Evolutionary conservation across 2,888 invertebrate species (phyloP), one percentile per base, ranked within the genome.

Genomic region (Mamestra brassicae): DNA sequence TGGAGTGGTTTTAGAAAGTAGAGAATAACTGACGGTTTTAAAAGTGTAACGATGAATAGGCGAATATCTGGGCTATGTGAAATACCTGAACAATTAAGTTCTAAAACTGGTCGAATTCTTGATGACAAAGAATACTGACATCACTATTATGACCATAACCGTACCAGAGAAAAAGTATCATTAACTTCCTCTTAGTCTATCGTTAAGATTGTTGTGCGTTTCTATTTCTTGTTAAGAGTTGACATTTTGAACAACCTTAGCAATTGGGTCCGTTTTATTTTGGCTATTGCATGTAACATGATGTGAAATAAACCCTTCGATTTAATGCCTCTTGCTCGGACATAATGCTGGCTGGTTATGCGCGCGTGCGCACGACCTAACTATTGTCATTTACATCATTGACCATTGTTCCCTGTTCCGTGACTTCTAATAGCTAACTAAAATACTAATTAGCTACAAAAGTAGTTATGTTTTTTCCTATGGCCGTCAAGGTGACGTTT

Each of bases 311-410:
- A 81, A 85, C 80, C 54, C 71, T 66, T 67, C 47, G 45, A 71
- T 83, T 74, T 81, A 85, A 85, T 80, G 71, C 83, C 65, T 77
- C 11, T 67, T 75, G 77, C 62, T 83, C 60, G 57, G 74, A 78
- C 73, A 84, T 87, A 79, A 80, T 83, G 57, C 76, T 63, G 64
- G 71, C 81, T 82, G 81, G 82, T 86, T 84, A 87, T 84, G 88
- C 84, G 90, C 92, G 91, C 95, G 94, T 95, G 95, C 89, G 87
- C 95, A 95, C 95, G 95, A 93, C 89, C 85, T 79, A 83, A 86
- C 91, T 89, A 92, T 93, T 94, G 93, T 92, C 93, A 90, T 89
- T 80, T 72, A 89, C 89, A 90, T 93, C 91, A 91, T 87, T 89
- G 87, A 86, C 93, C 88, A 94, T 95, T 95, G 95, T 95, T 92